A percentile compares a stretch with the other conserved stretches of the same genome.
Evolutionary conservation across 2,888 invertebrate species (phyloP).

Genomic region (Camptogramma bilineatum): DNA sequence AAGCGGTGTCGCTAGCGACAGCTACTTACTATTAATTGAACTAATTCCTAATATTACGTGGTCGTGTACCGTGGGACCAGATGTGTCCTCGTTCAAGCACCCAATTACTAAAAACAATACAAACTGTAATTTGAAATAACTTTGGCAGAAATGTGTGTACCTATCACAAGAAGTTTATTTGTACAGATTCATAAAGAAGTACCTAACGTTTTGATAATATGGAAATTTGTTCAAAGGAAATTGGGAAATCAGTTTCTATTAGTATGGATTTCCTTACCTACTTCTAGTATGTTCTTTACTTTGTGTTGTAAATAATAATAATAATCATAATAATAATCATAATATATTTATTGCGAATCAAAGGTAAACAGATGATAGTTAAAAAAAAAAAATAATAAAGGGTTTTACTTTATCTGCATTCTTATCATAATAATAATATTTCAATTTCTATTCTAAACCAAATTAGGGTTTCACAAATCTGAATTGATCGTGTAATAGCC

Average conservation of each 20-base stretch:
- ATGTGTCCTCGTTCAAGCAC: conserved; percentile 22
- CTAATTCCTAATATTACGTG: conserved; percentile 19
- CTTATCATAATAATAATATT: no score
- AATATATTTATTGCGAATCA: no score
- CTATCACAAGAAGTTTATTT: not conserved
- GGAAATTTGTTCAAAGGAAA: no score
- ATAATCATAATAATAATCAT: no score
- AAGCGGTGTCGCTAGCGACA: conserved; percentile 6
- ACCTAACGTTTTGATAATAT: no score
- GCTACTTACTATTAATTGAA: conserved; percentile 19
- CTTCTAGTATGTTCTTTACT: no score
- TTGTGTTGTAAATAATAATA: no score
- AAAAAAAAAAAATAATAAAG: no score
- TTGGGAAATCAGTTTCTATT: no score
- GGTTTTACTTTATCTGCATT: no score
- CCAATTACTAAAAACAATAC: conserved; percentile 24
- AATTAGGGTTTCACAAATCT: not conserved
- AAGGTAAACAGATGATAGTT: no score
- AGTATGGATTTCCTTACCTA: no score
- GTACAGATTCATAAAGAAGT: not conserved
- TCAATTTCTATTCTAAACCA: not conserved
- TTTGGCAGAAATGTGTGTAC: not conserved
- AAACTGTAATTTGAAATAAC: conserved; percentile 7
- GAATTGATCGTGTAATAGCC: not conserved
- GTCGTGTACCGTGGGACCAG: conserved; percentile 25